Evolutionary conservation across 2,113 vertebrate species (phyloP), one percentile per base, ranked within the genome.

Genomic region (Trichomycterus rosablanca): DNA sequence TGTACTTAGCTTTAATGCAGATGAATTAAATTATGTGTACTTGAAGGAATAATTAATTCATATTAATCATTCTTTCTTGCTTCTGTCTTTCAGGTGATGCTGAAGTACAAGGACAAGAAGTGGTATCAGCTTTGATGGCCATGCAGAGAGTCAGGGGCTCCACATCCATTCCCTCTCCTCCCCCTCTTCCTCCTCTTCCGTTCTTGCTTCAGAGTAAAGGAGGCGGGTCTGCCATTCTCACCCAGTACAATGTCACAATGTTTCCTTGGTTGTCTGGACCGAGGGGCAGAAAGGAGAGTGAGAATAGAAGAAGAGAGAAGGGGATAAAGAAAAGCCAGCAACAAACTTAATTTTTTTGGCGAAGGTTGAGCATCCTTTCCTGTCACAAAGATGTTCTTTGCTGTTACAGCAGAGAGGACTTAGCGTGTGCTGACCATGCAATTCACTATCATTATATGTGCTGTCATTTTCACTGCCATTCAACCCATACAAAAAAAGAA

Each of bases 91-190:
- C 73, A 98, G 96, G 93, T 97, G 89, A 98, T 98, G 96, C 70
- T 95, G 80, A 98, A 98, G 81, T 97, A 92, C 88, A 98, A 97
- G 88, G 96, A 98, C 81, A 98, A 97, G 81, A 98, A 98, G 83
- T 98, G 96, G 96, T 98, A 98, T 88, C 96, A 98, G 74, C 93
- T 98, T 88, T 98, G 91, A 98, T 87, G 78, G 73, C 71, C 76
- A 57, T 56, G 14, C 60, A 74, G 42, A 54, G 60, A 72, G 71
- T 66, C 26, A 16, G 37, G 37, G 68, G 73, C 75, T 72, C 39
- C 40, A 22, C 48, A 48, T 39, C 60, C 52, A 30, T 42, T 68
- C 60, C 44, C 15, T 75, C 57, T 73, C 71, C 68, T 59, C 59
- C n/a, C 9, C 37, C 44, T 59, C 40, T 57, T 71, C 52, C 42